Percentiles rank a stretch among this genome's conserved stretches.
These are phyloP conservation scores for Corbicula japonica DNA, from an alignment of 2,888 invertebrate species.

Conservation along the genomic window DNA sequence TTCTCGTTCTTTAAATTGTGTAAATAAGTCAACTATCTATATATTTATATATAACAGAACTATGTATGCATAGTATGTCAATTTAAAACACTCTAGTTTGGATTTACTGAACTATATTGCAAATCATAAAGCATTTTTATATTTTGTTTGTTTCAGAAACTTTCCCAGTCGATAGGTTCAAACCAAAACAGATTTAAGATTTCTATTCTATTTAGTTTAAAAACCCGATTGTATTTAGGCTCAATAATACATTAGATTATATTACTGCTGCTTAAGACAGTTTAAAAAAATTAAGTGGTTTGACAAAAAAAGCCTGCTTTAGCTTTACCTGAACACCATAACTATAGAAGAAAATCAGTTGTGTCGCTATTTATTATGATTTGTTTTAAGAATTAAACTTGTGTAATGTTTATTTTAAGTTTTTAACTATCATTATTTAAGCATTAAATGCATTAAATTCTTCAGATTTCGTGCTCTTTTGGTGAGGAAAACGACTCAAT, in stretches of 20 bases:
- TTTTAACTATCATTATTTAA: background rate
- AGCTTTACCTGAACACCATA: background rate
- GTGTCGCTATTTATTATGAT: background rate
- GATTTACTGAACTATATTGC: too few species aligned
- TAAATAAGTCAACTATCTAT: background rate
- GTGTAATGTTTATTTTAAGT: background rate
- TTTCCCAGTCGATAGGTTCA: too few species aligned
- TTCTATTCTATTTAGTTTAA: too few species aligned
- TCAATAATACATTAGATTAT: too few species aligned
- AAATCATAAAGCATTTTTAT: too few species aligned
- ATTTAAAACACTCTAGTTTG: background rate
- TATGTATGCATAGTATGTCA: background rate
- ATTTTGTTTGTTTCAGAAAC: too few species aligned
- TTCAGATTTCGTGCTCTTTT: constrained; percentile 13
- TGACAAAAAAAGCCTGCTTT: background rate
- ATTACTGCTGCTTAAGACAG: too few species aligned
- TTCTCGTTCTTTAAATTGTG: background rate
- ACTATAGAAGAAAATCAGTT: background rate
- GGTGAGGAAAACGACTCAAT: background rate
- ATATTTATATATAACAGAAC: background rate
- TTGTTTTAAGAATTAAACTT: background rate
- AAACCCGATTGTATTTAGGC: too few species aligned
- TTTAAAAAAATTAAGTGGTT: too few species aligned
- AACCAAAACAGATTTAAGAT: too few species aligned
- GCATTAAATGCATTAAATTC: too few species aligned